A percentile compares a stretch with the other conserved stretches of the same genome.
Evolutionary conservation across 2,797 vertebrate species (phyloP).

Genomic region (Manis crassicaudata): DNA sequence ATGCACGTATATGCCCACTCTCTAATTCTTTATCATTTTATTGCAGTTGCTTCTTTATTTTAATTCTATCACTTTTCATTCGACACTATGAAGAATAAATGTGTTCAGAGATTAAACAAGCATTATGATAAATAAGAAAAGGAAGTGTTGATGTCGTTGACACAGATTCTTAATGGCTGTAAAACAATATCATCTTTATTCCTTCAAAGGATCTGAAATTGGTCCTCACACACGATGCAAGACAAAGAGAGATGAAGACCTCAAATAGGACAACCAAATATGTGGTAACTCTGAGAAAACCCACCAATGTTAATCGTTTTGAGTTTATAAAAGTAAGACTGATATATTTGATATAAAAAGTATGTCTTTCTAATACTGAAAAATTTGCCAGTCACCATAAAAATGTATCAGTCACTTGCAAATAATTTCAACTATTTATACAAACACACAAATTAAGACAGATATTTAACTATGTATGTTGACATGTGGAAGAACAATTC

Average conservation of each 20-base stretch:
- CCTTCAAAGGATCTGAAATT: not conserved
- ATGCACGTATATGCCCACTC: too few species aligned
- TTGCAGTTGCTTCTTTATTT: not conserved
- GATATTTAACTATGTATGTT: not conserved
- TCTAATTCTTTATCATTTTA: not conserved
- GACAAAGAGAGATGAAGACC: not conserved
- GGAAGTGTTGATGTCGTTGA: not conserved
- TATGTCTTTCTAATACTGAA: not conserved
- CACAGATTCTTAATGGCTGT: not conserved
- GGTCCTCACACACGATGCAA: not conserved
- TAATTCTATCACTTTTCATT: conserved; percentile 3
- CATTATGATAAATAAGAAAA: not conserved
- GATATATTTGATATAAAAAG: not conserved
- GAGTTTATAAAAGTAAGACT: not conserved
- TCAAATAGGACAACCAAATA: not conserved
- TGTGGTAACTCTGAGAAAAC: not conserved
- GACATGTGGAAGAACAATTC: conserved; percentile 19
- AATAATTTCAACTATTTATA: not conserved
- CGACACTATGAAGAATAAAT: not conserved
- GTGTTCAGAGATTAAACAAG: conserved; percentile 6
- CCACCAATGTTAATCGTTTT: not conserved
- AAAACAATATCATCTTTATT: conserved; percentile 12
- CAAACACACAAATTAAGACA: not conserved
- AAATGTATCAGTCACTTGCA: conserved; percentile 8
- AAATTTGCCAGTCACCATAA: conserved; percentile 13